phyloP scores from a whole-genome alignment of 92 coral and sea anemone species.

The Phenganax subtilis region DNA sequence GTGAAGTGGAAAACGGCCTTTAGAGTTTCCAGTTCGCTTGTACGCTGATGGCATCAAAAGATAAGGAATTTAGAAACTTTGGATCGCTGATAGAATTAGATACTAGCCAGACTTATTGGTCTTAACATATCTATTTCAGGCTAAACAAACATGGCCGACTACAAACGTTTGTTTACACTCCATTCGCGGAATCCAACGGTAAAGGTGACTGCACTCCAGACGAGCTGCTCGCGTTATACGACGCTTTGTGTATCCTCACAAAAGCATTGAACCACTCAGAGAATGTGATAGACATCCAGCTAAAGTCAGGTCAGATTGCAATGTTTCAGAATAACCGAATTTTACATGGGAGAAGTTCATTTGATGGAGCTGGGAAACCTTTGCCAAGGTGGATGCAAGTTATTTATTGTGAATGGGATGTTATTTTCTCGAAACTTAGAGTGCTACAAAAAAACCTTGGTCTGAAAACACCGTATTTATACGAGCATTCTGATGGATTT shows the following conservation, averaged over 20 bases:
- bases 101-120: too few species aligned
- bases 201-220: not conserved
- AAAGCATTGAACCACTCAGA: not conserved
- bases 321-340: constrained; percentile 24
- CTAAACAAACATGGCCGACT: constrained; percentile 38
- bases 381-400: constrained; percentile 34
- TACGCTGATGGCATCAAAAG: too few species aligned
- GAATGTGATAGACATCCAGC: constrained; percentile 14
- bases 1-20: too few species aligned
- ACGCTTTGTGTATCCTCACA: constrained; percentile 28
- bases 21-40: too few species aligned
- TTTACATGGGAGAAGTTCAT: constrained; percentile 21
- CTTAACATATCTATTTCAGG: constrained; percentile 7
- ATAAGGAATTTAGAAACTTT: too few species aligned
- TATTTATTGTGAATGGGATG: constrained; percentile 31
- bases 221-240: constrained; percentile 25
- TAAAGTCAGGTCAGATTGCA: constrained; percentile 28
- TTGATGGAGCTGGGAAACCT: not conserved
- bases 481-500: constrained; percentile 5
- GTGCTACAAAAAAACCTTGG: not conserved
- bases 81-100: too few species aligned
- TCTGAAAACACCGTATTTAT: constrained; percentile 12
- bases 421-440: constrained; percentile 37
- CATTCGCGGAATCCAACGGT: constrained; percentile 4
- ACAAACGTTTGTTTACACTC: constrained; percentile 5